phyloP scores from a whole-genome alignment of 53 echinoderm and acorn worm genomes.

The Henricia sp. region DNA sequence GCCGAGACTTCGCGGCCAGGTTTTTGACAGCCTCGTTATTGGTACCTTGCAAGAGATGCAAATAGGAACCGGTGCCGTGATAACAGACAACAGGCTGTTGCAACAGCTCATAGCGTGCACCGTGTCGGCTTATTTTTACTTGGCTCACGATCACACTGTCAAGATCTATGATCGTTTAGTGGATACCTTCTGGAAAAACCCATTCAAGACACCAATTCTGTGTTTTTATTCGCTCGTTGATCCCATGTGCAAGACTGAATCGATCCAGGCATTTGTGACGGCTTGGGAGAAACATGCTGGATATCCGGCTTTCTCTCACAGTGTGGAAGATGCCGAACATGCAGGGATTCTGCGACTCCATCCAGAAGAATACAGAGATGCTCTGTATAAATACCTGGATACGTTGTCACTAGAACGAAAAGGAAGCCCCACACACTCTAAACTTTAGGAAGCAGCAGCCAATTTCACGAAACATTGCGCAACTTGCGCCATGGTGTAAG shows the following conservation, averaged over 20 bases:
- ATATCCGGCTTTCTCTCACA: background rate
- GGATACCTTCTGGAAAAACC: slow-evolving; percentile 66
- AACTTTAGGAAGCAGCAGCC: slow-evolving; percentile 18
- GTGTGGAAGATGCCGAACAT: slow-evolving; percentile 18
- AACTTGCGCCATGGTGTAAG: no score
- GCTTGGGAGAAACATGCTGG: slow-evolving; percentile 36
- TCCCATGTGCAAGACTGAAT: slow-evolving; percentile 62
- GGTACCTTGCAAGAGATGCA: slow-evolving; percentile 75
- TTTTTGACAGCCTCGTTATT: slow-evolving; percentile 84
- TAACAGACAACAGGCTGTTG: slow-evolving; percentile 11
- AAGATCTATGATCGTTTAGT: slow-evolving; percentile 56
- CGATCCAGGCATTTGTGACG: slow-evolving; percentile 45
- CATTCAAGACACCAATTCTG: slow-evolving; percentile 67
- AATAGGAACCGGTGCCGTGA: slow-evolving; percentile 47
- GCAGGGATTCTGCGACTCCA: slow-evolving; percentile 21
- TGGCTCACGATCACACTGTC: slow-evolving; percentile 70
- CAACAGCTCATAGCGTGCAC: slow-evolving; percentile 20
- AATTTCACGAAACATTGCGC: no score
- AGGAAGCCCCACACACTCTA: background rate
- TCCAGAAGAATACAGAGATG: slow-evolving; percentile 40
- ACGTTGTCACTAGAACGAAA: background rate
- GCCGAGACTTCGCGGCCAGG: slow-evolving; percentile 71
- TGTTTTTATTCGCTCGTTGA: slow-evolving; percentile 65
- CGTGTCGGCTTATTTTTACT: slow-evolving; percentile 59
- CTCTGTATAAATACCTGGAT: slow-evolving; percentile 32